Percentiles rank a stretch among this genome's conserved stretches.
Conservation (phyloP, 1,140 invertebrate species). For the Schlechtendalia chinensis region DNA sequence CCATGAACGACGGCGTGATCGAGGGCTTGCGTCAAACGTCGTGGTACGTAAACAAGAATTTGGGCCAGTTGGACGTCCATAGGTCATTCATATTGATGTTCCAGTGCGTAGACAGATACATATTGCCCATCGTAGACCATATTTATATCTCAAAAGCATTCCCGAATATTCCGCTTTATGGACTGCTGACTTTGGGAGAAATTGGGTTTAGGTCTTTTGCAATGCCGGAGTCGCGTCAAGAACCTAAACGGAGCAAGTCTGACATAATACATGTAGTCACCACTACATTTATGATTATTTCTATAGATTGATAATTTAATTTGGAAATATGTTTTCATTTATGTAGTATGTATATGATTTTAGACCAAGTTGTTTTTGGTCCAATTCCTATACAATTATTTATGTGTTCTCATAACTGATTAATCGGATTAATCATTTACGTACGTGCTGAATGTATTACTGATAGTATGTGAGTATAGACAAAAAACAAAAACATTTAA, state of each 20-base stretch:
- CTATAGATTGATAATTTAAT: background rate
- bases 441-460: no score
- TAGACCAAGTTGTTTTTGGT: no score
- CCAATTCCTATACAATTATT: no score
- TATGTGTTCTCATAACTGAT: no score
- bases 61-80: background rate
- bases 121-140: conserved; percentile 8
- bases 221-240: no score
- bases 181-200: conserved; percentile 26
- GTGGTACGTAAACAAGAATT: background rate
- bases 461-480: no score
- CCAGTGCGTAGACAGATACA: conserved; percentile 28
- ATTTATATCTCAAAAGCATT: background rate
- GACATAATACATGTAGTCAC: conserved; percentile 7
- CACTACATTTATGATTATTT: conserved; percentile 16
- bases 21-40: background rate
- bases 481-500: no score
- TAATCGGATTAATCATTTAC: no score
- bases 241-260: background rate
- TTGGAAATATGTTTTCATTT: no score
- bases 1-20: background rate
- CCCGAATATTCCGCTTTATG: conserved; percentile 27
- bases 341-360: no score
- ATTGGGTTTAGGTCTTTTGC: conserved; percentile 13
- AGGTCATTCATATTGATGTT: conserved; percentile 26